These are phyloP conservation scores for Catharus minimus DNA, from an alignment of 2,113 vertebrate species.

Conservation along the genomic window DNA sequence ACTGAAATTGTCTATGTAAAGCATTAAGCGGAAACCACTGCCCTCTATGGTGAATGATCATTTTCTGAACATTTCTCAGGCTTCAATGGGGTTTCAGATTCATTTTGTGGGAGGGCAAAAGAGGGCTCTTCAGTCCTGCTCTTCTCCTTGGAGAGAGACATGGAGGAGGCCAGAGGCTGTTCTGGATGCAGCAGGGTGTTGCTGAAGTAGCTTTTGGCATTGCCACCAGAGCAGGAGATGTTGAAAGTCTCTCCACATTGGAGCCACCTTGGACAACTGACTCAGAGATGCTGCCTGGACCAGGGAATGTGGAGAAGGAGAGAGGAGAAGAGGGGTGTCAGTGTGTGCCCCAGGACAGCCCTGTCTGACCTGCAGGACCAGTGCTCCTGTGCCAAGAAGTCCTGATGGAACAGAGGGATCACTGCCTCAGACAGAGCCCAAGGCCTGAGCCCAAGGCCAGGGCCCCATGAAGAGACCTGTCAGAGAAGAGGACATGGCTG, in stretches of 20 bases:
- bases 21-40: background rate
- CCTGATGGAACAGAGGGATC: background rate
- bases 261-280: fast-evolving
- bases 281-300: background rate
- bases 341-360: background rate
- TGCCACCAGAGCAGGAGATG: background rate
- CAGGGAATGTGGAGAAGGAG: background rate
- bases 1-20: background rate
- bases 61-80: background rate
- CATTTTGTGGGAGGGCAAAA: background rate
- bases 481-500: background rate
- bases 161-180: background rate
- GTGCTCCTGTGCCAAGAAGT: background rate
- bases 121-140: background rate
- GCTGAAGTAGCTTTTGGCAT: background rate
- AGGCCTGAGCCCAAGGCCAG: background rate
- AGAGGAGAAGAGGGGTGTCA: background rate
- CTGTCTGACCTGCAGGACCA: background rate
- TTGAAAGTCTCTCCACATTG: fast-evolving
- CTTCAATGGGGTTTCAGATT: background rate
- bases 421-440: background rate
- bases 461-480: background rate
- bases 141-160: background rate
- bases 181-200: background rate
- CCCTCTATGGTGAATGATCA: fast-evolving